Percentiles rank a stretch among this genome's conserved stretches.
phyloP scores from a whole-genome alignment of 2,113 vertebrate species.

The Dasyprocta punctata region DNA sequence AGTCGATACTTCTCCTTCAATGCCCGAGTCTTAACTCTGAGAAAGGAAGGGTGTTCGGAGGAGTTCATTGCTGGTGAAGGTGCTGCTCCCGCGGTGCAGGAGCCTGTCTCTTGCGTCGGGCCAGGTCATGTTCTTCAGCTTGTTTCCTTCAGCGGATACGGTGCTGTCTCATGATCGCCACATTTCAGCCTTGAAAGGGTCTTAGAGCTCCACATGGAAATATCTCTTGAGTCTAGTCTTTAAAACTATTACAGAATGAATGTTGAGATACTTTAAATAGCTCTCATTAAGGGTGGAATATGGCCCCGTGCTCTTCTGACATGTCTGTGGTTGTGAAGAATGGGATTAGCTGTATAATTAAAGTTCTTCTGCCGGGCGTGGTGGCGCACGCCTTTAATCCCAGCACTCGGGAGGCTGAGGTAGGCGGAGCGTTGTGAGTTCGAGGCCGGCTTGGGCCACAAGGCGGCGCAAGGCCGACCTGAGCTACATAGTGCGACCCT shows the following conservation, averaged over 20 bases:
- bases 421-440: too few relatives aligned
- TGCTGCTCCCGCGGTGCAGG: background rate
- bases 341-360: conserved; percentile 59
- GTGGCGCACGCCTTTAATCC: too few relatives aligned
- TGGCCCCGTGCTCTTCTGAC: conserved; percentile 13
- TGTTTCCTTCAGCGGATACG: background rate
- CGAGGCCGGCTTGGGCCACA: too few relatives aligned
- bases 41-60: background rate
- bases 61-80: background rate
- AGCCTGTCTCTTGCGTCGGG: background rate
- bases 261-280: conserved; percentile 58
- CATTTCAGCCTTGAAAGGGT: background rate
- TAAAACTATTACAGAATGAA: conserved; percentile 43
- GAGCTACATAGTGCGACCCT: too few relatives aligned
- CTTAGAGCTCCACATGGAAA: background rate
- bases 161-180: background rate
- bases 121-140: background rate
- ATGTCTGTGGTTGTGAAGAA: background rate
- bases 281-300: conserved; percentile 9
- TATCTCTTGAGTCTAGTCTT: conserved; percentile 45
- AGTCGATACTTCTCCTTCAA: background rate
- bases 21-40: background rate
- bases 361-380: too few relatives aligned
- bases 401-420: too few relatives aligned
- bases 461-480: too few relatives aligned